Evolutionary conservation across 37 sponge, comb jelly and placozoan genomes (phyloP), one percentile per base, ranked within the genome.

Genomic region (Cladorhizidae sp.): DNA sequence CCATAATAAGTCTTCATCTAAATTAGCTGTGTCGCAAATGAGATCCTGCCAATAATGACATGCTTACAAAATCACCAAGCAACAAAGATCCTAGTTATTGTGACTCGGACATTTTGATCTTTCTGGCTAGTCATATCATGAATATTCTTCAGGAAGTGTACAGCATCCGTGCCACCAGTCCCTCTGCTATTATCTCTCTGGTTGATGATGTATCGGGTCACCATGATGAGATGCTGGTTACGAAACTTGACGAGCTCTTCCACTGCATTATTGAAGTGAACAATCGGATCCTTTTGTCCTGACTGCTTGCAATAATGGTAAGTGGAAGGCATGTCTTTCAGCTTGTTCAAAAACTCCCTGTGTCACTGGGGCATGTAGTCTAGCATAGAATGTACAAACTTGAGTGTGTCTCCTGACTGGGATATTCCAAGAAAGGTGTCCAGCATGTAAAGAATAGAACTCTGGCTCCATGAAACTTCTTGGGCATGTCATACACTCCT

Each of bases 341-440:
- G 49, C n/a, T 42, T 65, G 33, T 58, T 40, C 9, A 93, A 72
- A 45, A 93, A 86, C 17, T 79, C 55, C 0, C 94, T 56, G 43
- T 93, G 94, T 40, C 78, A n/a, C 3, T 18, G 40, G n/a, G 87
- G 88, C 91, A 90, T 89, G 79, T 93, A 74, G 35, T 80, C 43
- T 72, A 80, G 78, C 15, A 33, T 55, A 56, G 18, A 31, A 22
- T 86, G 20, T 67, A 93, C 89, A 28, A 58, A 59, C 12, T 28
- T 0, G 0, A 77, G 50, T 11, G 21, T 3, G 9, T 45, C 9
- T 25, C 85, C 85, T 22, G 32, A 2, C 29, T 83, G 81, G 38
- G 78, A 67, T 1, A 78, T 72, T 31, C 83, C 87, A 43, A 89
- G 79, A 18, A 87, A 82, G 17, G 59, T 75, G 50, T 89, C 91